Base-by-base conservation (phyloP, 2,797 vertebrate species). In the Coregonus ussuriensis region DNA sequence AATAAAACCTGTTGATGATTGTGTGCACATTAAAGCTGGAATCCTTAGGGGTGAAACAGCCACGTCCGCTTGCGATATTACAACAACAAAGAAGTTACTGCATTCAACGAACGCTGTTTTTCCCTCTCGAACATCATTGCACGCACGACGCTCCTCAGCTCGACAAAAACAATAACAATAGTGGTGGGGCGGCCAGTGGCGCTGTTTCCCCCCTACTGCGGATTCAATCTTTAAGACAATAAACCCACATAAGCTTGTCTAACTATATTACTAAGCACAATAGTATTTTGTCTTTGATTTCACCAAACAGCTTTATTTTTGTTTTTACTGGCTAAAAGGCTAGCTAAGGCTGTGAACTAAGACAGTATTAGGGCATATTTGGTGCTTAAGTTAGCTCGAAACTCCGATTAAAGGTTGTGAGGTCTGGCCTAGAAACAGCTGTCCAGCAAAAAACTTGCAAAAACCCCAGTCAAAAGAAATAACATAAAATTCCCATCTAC, bases 321-420 rank as follows among this genome's bases (percentile, higher is more conserved):
- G 66, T 7, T 15, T 71, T 53, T 25, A 71, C 13, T 52, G 75
- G 71, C 77, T 80, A 68, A 82, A 75, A 56, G 37, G 71, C 52
- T 56, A 41, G 51, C 16, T 52, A 25, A 62, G n/a, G 25, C 59
- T 63, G 18, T 85, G 87, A 83, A 85, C 83, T 88, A 79, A n/a
- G 51, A 41, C 41, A 81, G 87, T 84, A 91, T 91, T 89, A 87
- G 83, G 56, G 84, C 81, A 89, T 89, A 88, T 91, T 87, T 91
- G 84, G 84, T 69, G 75, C 78, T 84, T 87, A 86, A 91, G 87
- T 88, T 83, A 87, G 83, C 87, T 84, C 75, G 86, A 91, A 78
- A 78, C 80, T 76, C 7, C 41, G 4, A 41, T 51, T 15, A 85
- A 81, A 79, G 74, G 72, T 78, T 85, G 77, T 74, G 85, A 90